Base-by-base conservation (phyloP, 2,888 invertebrate genomes). In the Erpobdella octoculata region DNA sequence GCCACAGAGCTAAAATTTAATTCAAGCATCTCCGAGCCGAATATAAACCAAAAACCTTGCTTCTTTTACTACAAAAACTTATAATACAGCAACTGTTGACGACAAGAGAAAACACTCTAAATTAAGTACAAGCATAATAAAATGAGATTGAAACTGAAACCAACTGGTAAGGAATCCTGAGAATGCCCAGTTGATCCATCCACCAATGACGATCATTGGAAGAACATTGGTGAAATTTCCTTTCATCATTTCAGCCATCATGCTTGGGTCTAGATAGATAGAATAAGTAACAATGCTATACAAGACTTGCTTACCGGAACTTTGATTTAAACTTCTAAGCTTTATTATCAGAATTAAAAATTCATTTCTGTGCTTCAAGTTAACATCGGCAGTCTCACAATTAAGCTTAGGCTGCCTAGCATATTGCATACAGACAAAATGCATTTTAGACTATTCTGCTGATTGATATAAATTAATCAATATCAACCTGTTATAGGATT, bases 131-230 rank as follows among this genome's bases (percentile, higher is more conserved):
- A n/a, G n/a, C n/a, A n/a, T n/a, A 9, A 53, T 28, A 18, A 53
- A 1, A 1, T 9, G 5, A 4, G n/a, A 21, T 48, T 3, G 28
- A 53, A 53, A n/a, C 21, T n/a, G 1, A 15, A n/a, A 83, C 86
- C 84, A 85, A 89, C 91, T 97, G n/a, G 97, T 96, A 46, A 98
- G 91, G 81, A 99, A 99, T 70, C 98, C 98, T 62, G 96, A 97
- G 84, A 99, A 98, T 87, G 97, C 97, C 97, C 97, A 99, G 83
- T 98, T 99, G 79, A 99, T 98, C 97, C 98, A 99, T 15, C 94
- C 98, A 79, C 97, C 98, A 78, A 98, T 97, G 3, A 98, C 89
- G 76, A 99, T 93, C 96, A 97, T 98, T 0, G 97, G 97, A 77
- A 98, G 85, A 25, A 98, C 95, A 85, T 98, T 98, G 3, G 97